A percentile compares a stretch with the other conserved stretches of the same genome.
Evolutionary conservation across 1,140 invertebrate species (phyloP).

Genomic region (Sipha flava): DNA sequence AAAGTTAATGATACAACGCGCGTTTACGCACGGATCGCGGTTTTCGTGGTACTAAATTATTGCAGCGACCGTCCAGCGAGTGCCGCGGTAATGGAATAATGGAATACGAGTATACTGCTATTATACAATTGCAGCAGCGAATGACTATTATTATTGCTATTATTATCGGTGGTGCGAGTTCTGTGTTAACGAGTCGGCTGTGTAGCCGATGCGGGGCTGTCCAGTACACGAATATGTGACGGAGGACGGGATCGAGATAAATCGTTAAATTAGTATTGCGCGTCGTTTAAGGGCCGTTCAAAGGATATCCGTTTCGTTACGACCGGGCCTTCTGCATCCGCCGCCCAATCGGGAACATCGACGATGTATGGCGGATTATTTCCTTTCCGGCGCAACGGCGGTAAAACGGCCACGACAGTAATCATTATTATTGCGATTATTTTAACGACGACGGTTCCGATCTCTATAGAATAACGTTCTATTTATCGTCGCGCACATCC

Average conservation of each 20-base stretch:
- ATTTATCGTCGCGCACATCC: too few relatives aligned
- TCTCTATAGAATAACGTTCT: neutral
- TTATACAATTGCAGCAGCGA: too few relatives aligned
- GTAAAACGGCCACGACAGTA: neutral
- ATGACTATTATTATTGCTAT: too few relatives aligned
- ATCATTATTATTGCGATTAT: neutral
- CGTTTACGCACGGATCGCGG: too few relatives aligned
- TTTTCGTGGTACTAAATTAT: too few relatives aligned
- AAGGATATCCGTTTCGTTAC: conserved; percentile 11
- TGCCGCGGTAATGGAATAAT: too few relatives aligned
- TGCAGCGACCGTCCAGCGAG: too few relatives aligned
- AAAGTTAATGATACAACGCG: neutral
- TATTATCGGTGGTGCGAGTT: too few relatives aligned
- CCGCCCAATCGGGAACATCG: neutral
- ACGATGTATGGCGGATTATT: neutral
- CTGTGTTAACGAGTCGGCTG: too few relatives aligned
- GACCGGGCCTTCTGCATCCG: neutral
- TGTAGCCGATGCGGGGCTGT: too few relatives aligned
- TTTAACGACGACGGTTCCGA: neutral
- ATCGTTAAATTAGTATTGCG: neutral
- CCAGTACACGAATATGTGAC: too few relatives aligned
- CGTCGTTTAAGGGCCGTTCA: neutral
- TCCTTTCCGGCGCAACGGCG: conserved; percentile 5
- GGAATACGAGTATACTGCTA: too few relatives aligned
- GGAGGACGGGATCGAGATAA: neutral